These are phyloP conservation scores for Phataginus tricuspis DNA, from an alignment of 2,797 vertebrate species.

Conservation along the genomic window DNA sequence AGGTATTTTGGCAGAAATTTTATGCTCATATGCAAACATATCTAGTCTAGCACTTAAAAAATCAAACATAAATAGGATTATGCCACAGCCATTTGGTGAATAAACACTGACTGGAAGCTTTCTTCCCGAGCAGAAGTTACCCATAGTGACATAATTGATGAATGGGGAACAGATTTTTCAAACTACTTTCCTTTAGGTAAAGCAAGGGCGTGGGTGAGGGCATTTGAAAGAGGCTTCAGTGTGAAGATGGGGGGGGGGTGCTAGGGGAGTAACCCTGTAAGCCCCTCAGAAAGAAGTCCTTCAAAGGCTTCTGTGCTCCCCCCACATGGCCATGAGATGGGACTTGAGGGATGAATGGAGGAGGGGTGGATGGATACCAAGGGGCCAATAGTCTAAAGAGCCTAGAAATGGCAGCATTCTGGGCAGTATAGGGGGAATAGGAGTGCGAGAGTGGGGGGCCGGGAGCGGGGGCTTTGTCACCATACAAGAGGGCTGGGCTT, in stretches of 20 bases:
- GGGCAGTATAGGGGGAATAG: neutral
- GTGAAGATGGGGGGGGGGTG: fast-evolving
- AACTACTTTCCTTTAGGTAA: neutral
- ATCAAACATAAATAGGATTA: neutral
- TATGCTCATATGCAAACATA: neutral
- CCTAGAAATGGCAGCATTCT: neutral
- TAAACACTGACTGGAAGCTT: neutral
- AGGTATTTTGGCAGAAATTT: neutral
- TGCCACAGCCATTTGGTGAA: neutral
- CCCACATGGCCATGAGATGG: neutral
- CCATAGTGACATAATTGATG: neutral
- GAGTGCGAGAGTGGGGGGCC: too few relatives aligned
- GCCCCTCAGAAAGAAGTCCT: neutral
- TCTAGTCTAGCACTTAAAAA: neutral
- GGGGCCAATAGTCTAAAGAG: neutral
- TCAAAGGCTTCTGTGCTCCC: neutral
- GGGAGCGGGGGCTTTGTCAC: neutral
- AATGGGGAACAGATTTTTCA: neutral
- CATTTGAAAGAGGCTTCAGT: neutral
- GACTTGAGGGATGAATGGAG: neutral
- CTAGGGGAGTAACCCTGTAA: neutral
- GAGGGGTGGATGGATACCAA: neutral
- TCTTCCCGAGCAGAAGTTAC: neutral
- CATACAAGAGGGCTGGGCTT: neutral
- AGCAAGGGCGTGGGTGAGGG: fast-evolving